These are phyloP conservation scores for Myotis vivesi DNA, from an alignment of 2,797 vertebrate genomes.

Conservation along the genomic window DNA sequence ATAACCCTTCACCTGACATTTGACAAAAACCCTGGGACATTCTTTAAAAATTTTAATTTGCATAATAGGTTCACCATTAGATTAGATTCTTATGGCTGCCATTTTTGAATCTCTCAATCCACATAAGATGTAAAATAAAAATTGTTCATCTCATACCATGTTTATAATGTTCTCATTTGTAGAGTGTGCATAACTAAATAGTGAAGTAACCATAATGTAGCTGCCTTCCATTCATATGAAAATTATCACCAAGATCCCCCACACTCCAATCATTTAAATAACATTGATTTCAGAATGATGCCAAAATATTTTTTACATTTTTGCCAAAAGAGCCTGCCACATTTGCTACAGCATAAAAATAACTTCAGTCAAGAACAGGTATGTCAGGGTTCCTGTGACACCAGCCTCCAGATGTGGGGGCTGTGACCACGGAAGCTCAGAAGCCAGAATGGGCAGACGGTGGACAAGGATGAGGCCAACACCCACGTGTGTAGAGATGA, in stretches of 20 bases:
- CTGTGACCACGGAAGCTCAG: not conserved
- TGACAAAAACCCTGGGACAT: conserved; percentile 67
- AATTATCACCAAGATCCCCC: conserved; percentile 45
- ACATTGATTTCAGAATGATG: conserved; percentile 66
- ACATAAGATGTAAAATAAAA: conserved; percentile 82
- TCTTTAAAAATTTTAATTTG: conserved; percentile 53
- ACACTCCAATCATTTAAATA: conserved; percentile 58
- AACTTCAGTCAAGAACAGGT: not conserved
- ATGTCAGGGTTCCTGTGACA: conserved; percentile 55
- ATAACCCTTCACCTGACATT: conserved; percentile 72
- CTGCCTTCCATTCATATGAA: conserved; percentile 83
- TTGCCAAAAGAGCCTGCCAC: conserved; percentile 64
- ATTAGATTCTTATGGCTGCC: conserved; percentile 78
- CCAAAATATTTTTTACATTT: conserved; percentile 46
- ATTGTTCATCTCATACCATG: conserved; percentile 79
- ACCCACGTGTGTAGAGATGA: not conserved
- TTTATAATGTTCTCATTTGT: conserved; percentile 79
- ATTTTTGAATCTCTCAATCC: conserved; percentile 79
- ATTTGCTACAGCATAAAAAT: too few relatives aligned
- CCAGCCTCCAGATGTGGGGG: conserved; percentile 59
- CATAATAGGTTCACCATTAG: conserved; percentile 87
- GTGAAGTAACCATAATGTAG: conserved; percentile 82
- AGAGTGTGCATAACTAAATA: conserved; percentile 76
- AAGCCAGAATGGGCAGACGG: not conserved
- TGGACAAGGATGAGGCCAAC: not conserved